These are phyloP conservation scores for Eupsilia transversa DNA, from an alignment of 2,888 invertebrate species.

Conservation along the genomic window DNA sequence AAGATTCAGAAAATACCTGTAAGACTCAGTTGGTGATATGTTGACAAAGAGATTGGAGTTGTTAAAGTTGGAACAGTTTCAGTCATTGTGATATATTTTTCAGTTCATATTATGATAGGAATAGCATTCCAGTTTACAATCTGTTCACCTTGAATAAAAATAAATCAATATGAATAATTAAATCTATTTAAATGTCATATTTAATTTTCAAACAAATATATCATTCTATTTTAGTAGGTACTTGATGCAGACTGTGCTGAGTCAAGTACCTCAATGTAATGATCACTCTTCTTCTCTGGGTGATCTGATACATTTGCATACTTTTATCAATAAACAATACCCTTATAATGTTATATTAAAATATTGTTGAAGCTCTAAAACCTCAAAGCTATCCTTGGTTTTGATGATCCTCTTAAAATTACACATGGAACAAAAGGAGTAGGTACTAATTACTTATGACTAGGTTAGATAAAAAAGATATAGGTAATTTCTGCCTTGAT, in stretches of 20 bases:
- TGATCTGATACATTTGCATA: neutral
- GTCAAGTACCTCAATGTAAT: neutral
- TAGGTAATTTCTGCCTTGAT: conserved; percentile 36
- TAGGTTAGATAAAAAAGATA: conserved; percentile 48
- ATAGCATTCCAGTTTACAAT: conserved; percentile 59
- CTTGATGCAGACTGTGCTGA: neutral
- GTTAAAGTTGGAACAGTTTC: conserved; percentile 84
- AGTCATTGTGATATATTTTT: conserved; percentile 81
- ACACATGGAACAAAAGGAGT: conserved; percentile 5
- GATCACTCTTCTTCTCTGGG: neutral
- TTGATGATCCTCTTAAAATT: conserved; percentile 16
- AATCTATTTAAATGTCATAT: neutral
- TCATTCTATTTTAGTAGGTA: conserved; percentile 1
- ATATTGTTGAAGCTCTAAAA: neutral
- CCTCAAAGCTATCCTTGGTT: neutral
- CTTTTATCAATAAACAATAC: neutral
- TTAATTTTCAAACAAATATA: neutral
- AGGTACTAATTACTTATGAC: conserved; percentile 49
- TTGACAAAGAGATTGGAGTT: conserved; percentile 85
- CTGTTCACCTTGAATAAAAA: conserved; percentile 54
- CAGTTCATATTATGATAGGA: conserved; percentile 73
- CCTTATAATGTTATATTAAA: neutral
- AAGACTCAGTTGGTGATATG: conserved; percentile 88
- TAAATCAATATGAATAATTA: conserved; percentile 1
- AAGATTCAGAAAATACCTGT: conserved; percentile 65